A percentile compares a stretch with the other conserved stretches of the same genome.
phyloP scores from a whole-genome alignment of 2,888 invertebrate species.

The Merodon equestris region DNA sequence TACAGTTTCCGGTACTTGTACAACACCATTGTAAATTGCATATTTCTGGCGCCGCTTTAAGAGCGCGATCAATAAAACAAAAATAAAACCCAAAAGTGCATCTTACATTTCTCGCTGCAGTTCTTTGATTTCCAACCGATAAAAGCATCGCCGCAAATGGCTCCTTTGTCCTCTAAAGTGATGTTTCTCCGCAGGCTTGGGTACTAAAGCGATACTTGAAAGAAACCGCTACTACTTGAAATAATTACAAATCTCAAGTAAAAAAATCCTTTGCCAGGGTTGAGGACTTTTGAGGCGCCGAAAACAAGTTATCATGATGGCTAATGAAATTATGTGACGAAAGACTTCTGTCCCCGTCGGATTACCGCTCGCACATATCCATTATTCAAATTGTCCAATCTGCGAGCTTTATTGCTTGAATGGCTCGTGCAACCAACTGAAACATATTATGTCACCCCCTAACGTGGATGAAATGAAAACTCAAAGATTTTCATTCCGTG shows the following conservation, averaged over 20 bases:
- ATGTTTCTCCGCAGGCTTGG: conserved; percentile 9
- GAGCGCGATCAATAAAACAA: too few species aligned
- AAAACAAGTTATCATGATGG: not conserved
- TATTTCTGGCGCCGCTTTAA: too few species aligned
- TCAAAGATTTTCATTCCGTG: conserved; percentile 18
- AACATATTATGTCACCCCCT: not conserved
- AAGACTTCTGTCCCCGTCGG: not conserved
- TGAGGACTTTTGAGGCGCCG: conserved; percentile 13
- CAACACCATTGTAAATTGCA: too few species aligned
- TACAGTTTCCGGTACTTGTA: too few species aligned
- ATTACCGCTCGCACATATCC: too few species aligned
- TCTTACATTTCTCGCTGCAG: too few species aligned
- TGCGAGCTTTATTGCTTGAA: conserved; percentile 12
- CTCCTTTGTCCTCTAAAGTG: too few species aligned
- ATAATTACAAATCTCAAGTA: conserved; percentile 6
- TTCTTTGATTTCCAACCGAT: too few species aligned
- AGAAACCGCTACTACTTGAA: conserved; percentile 47
- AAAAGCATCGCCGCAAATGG: too few species aligned
- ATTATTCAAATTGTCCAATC: not conserved
- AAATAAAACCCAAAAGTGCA: too few species aligned
- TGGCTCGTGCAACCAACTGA: conserved; percentile 1
- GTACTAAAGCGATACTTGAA: conserved; percentile 28
- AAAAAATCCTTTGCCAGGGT: conserved; percentile 20
- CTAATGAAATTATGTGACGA: conserved; percentile 6
- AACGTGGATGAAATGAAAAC: conserved; percentile 11